Conservation (phyloP, 2,113 vertebrate genomes). For the Dromaius novaehollandiae region DNA sequence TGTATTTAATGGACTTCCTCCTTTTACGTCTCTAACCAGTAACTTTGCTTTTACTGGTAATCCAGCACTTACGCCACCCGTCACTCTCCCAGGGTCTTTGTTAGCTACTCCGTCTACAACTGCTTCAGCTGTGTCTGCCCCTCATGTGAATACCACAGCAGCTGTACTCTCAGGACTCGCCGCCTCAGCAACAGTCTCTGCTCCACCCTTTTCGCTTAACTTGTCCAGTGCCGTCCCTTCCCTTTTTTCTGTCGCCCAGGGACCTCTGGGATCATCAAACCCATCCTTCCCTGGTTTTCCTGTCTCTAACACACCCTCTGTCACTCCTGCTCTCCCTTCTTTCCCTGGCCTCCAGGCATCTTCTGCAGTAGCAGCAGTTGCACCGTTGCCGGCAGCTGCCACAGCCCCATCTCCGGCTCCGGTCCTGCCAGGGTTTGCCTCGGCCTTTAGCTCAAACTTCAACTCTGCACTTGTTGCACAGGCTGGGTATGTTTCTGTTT, state of each 20-base stretch:
- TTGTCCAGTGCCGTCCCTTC: slow-evolving; percentile 85
- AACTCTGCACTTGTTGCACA: slow-evolving; percentile 89
- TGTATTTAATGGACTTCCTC: slow-evolving; percentile 85
- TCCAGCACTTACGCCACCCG: slow-evolving; percentile 73
- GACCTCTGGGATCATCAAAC: slow-evolving; percentile 78
- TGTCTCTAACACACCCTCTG: slow-evolving; percentile 85
- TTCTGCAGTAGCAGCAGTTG: slow-evolving; percentile 86
- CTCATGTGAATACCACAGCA: slow-evolving; percentile 55
- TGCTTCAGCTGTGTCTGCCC: slow-evolving; percentile 47
- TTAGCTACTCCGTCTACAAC: slow-evolving; percentile 64
- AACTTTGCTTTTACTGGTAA: slow-evolving; percentile 77
- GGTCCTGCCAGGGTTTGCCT: slow-evolving; percentile 93
- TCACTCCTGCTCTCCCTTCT: slow-evolving; percentile 88
- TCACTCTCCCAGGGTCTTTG: slow-evolving; percentile 72
- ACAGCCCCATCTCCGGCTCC: slow-evolving; percentile 87
- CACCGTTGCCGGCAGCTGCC: slow-evolving; percentile 85
- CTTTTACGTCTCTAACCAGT: slow-evolving; percentile 81
- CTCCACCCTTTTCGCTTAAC: slow-evolving; percentile 87
- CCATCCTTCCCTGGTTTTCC: slow-evolving; percentile 88
- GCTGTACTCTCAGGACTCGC: slow-evolving; percentile 83
- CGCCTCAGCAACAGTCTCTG: slow-evolving; percentile 68
- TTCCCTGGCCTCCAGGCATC: slow-evolving; percentile 91
- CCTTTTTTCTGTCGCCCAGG: slow-evolving; percentile 85
- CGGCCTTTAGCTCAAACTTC: slow-evolving; percentile 97
- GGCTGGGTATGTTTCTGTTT: slow-evolving; percentile 80